Percentiles rank a stretch among this genome's conserved stretches.
phyloP scores from a whole-genome alignment of 2,888 invertebrate genomes.

The Ditylenchus weischeri region DNA sequence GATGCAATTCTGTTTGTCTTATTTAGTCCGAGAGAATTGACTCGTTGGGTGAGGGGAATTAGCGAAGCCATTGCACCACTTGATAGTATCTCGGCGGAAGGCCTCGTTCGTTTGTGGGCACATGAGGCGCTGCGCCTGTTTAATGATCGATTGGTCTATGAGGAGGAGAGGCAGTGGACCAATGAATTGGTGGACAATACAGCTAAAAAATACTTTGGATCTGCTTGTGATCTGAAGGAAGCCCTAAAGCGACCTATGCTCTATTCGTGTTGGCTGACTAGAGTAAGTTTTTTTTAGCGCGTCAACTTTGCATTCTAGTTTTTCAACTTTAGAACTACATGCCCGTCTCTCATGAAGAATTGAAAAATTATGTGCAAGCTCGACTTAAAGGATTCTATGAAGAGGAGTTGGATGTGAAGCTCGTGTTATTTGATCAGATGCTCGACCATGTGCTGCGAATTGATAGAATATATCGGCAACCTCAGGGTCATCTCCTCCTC shows the following conservation, averaged over 20 bases:
- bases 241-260: constrained; percentile 89
- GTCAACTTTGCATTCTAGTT: background rate
- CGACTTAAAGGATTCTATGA: constrained; percentile 97
- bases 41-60: constrained; percentile 97
- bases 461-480: constrained; percentile 94
- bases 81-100: constrained; percentile 85
- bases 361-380: constrained; percentile 93
- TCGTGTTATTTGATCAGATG: constrained; percentile 97
- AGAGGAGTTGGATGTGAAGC: constrained; percentile 94
- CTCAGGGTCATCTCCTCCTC: constrained; percentile 88
- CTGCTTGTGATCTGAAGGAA: constrained; percentile 65
- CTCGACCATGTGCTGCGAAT: constrained; percentile 95
- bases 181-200: constrained; percentile 92
- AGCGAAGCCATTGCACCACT: constrained; percentile 94
- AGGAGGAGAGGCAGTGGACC: constrained; percentile 91
- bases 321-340: constrained; percentile 69
- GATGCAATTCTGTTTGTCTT: too few relatives aligned
- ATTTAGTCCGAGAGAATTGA: constrained; percentile 88
- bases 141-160: constrained; percentile 83
- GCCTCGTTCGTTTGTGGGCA: constrained; percentile 95
- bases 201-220: constrained; percentile 77
- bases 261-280: constrained; percentile 97
- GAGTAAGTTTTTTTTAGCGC: constrained; percentile 59
- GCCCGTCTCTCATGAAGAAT: constrained; percentile 88
- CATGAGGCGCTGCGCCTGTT: constrained; percentile 96